Evolutionary conservation across 2,113 vertebrate species (phyloP).

Genomic region (Ptychochromis oligacanthus): DNA sequence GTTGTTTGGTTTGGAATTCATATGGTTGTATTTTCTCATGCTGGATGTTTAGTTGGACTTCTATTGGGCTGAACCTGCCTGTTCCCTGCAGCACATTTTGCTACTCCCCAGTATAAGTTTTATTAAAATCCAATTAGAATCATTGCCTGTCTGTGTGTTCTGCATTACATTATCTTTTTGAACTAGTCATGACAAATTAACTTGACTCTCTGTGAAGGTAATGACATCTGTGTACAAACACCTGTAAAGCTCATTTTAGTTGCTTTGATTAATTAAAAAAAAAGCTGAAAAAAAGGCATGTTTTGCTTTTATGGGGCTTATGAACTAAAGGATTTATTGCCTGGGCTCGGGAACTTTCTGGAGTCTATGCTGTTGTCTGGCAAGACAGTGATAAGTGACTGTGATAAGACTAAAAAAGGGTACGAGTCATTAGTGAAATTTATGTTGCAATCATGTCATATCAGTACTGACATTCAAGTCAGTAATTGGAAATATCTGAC

Average conservation of each 20-base stretch:
- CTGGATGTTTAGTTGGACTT: not conserved
- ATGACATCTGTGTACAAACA: not conserved
- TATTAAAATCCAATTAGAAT: not conserved
- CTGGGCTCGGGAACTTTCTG: not conserved
- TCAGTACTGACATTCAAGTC: not conserved
- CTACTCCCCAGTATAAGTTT: not conserved
- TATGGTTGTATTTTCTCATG: not conserved
- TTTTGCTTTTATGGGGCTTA: not conserved
- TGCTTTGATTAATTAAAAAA: not conserved
- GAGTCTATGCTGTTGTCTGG: conserved; percentile 4
- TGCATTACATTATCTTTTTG: not conserved
- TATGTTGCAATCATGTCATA: not conserved
- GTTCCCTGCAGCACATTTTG: not conserved
- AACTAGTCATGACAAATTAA: not conserved
- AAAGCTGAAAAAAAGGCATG: not conserved
- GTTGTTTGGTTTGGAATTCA: not conserved
- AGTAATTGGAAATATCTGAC: not conserved
- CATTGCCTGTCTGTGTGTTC: not conserved
- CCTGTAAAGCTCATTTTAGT: not conserved
- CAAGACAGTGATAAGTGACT: not conserved
- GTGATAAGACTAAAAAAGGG: not conserved
- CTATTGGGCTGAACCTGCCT: not conserved
- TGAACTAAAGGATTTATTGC: not conserved
- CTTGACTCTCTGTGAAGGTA: not conserved
- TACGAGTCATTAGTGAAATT: conserved; percentile 8